Evolutionary conservation across 2,888 invertebrate genomes (phyloP), one percentile per base, ranked within the genome.

Genomic region (Suillia variegata): DNA sequence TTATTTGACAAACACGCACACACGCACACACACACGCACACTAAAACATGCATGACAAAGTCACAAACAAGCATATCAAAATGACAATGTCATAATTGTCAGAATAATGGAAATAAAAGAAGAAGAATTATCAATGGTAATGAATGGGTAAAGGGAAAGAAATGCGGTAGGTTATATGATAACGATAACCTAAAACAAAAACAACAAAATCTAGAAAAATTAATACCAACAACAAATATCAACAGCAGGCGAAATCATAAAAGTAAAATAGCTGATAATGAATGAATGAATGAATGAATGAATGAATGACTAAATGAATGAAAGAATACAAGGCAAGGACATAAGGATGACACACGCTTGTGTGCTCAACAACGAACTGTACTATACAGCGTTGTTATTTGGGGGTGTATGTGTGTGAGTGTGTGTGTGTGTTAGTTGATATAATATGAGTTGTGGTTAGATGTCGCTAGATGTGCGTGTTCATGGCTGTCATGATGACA

Each of bases 11-110:
- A 45, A 45, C 3, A 45, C 5, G 18, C 45, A n/a, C n/a, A n/a
- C n/a, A n/a, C n/a, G n/a, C n/a, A n/a, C n/a, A n/a, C n/a, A n/a
- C n/a, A n/a, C n/a, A n/a, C n/a, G n/a, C n/a, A n/a, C n/a, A n/a
- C n/a, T n/a, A n/a, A n/a, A n/a, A n/a, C n/a, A 8, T 20, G 45
- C 45, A 45, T 45, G 45, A 17, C 18, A 45, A 17, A 17, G 10
- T 10, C 45, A 45, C 17, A 38, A 45, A 45, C 45, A 13, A 45
- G 6, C 45, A 20, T 20, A 45, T 45, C 17, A 18, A 45, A 45
- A 45, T 45, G 45, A 18, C 45, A 45, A 17, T 18, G 45, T 45
- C 45, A 45, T 45, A 45, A 45, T 45, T 45, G 45, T 45, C 45
- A 20, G 20, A 45, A 45, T 5, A 4, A 17, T 45, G 18, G 45